A percentile compares a stretch with the other conserved stretches of the same genome.
phyloP scores from a whole-genome alignment of 2,888 invertebrate species.

The Acanthopleura granulata region DNA sequence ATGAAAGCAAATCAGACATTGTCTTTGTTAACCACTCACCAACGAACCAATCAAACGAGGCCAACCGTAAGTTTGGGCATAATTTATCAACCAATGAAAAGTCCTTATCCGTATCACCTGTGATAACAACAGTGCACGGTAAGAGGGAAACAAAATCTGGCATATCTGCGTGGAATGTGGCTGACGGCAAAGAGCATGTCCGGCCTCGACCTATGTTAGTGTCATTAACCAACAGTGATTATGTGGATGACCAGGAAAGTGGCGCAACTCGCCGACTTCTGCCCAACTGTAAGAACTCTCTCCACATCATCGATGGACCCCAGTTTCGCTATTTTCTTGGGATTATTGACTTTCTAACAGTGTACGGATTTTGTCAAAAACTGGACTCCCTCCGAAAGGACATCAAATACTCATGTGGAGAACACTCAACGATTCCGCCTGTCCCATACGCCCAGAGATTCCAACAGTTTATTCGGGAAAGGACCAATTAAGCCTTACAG shows the following conservation, averaged over 20 bases:
- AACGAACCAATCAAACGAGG: background rate
- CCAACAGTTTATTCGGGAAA: conserved; percentile 38
- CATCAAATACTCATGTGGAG: conserved; percentile 48
- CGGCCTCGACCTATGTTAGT: background rate
- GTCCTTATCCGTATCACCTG: background rate
- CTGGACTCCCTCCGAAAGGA: conserved; percentile 48
- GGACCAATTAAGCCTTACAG: background rate
- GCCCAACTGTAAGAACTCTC: conserved; percentile 49
- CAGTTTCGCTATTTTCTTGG: conserved; percentile 55
- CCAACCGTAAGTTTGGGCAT: background rate
- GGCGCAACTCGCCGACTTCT: conserved; percentile 37
- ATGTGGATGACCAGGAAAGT: conserved; percentile 27
- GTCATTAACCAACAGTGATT: conserved; percentile 32
- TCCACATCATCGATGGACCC: conserved; percentile 59
- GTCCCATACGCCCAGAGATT: conserved; percentile 50
- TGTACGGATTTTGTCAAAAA: conserved; percentile 48
- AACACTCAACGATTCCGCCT: conserved; percentile 58
- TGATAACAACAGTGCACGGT: background rate
- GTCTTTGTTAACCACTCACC: background rate
- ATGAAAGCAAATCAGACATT: background rate
- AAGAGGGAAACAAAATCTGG: background rate
- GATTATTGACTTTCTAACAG: conserved; percentile 60
- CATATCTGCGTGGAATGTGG: background rate
- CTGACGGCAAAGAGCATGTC: background rate
- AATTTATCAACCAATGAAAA: background rate